Percentiles rank a stretch among this genome's conserved stretches.
These are phyloP conservation scores for Brachyalestes nurse DNA, from an alignment of 2,797 vertebrate species.

Conservation along the genomic window DNA sequence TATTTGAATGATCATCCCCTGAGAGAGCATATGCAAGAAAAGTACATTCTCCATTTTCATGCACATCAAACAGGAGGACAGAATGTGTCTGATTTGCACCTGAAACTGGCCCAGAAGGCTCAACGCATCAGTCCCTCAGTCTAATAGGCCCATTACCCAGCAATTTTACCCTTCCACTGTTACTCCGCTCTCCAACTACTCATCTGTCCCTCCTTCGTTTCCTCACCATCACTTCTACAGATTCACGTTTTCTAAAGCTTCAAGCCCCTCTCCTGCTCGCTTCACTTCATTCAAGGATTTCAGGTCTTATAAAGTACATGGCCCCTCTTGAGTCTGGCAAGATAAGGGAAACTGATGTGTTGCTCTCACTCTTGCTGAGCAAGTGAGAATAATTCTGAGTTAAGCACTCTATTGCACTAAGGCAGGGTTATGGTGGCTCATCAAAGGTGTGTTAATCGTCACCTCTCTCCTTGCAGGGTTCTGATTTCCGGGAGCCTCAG, in stretches of 20 bases:
- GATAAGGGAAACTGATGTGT: not conserved
- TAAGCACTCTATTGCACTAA: not conserved
- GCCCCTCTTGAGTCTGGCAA: not conserved
- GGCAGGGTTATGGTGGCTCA: not conserved
- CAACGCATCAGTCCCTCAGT: too few species aligned
- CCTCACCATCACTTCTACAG: not conserved
- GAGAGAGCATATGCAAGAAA: too few species aligned
- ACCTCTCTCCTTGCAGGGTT: not conserved
- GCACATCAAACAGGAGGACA: too few species aligned
- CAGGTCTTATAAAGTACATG: not conserved
- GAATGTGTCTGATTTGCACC: too few species aligned
- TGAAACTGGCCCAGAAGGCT: too few species aligned
- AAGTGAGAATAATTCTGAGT: not conserved
- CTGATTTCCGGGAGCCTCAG: not conserved
- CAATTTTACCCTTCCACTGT: not conserved
- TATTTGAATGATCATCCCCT: too few species aligned
- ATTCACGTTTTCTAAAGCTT: not conserved
- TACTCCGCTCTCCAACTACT: conserved; percentile 2
- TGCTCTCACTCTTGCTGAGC: not conserved
- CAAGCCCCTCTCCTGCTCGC: not conserved
- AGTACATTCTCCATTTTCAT: too few species aligned
- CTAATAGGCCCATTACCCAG: not conserved
- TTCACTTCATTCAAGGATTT: not conserved
- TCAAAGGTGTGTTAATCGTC: not conserved
- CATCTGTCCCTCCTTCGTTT: not conserved